Conservation (phyloP, 2,888 invertebrate species). For the Pollenia angustigena region DNA sequence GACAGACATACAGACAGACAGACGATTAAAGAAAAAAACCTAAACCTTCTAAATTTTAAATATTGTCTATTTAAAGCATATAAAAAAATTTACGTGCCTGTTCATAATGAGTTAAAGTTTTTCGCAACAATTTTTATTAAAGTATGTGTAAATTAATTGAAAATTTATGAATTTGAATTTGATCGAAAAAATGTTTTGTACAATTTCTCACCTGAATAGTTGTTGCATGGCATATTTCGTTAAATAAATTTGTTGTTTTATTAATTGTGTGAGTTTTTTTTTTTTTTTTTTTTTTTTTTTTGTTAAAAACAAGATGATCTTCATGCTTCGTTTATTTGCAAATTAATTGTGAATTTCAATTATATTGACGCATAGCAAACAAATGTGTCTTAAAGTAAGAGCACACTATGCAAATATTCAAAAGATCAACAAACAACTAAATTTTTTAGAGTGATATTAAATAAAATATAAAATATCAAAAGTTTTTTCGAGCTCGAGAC, state of each 20-base stretch:
- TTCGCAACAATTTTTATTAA: constrained; percentile 13
- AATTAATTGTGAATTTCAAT: constrained; percentile 55
- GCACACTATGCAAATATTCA: too few relatives aligned
- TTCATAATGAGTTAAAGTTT: constrained; percentile 34
- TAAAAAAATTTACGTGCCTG: constrained; percentile 31
- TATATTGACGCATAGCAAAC: constrained; percentile 54
- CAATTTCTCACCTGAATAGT: constrained; percentile 6
- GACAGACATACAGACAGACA: background rate
- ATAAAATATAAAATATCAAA: too few relatives aligned
- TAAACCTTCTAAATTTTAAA: constrained; percentile 36
- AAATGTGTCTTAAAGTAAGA: background rate
- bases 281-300: background rate
- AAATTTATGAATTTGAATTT: background rate
- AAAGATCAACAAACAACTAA: too few relatives aligned
- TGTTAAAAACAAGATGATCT: constrained; percentile 49
- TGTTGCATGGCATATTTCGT: constrained; percentile 9
- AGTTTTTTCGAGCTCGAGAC: too few relatives aligned
- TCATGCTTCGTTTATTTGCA: constrained; percentile 61
- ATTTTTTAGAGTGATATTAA: too few relatives aligned
- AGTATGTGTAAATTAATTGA: background rate
- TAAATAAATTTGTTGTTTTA: constrained; percentile 25
- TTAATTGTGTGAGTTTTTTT: constrained; percentile 3
- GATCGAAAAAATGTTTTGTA: background rate
- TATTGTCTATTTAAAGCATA: background rate
- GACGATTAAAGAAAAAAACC: background rate